These are phyloP conservation scores for Eupithecia pulchellata DNA, from an alignment of 2,888 invertebrate genomes.

Conservation along the genomic window DNA sequence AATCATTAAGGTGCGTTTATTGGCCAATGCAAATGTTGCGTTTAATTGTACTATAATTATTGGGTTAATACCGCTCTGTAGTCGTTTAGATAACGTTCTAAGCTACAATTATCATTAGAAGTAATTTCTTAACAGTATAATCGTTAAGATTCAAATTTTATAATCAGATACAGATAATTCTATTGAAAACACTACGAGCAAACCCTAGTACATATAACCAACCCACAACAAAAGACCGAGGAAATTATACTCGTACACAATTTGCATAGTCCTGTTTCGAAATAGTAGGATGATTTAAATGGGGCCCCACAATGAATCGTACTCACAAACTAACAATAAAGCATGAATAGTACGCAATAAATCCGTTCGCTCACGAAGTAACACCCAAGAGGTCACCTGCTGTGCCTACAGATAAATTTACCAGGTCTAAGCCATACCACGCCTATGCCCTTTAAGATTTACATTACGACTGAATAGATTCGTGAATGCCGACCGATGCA, in stretches of 20 bases:
- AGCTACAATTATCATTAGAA: conserved; percentile 12
- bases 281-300: conserved; percentile 53
- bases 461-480: conserved; percentile 73
- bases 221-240: conserved; percentile 18
- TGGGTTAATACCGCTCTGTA: conserved; percentile 25
- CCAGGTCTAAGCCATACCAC: conserved; percentile 58
- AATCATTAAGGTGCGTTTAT: conserved; percentile 63
- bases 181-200: neutral
- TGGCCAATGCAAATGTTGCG: conserved; percentile 54
- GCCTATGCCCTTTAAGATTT: conserved; percentile 80
- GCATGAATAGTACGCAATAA: conserved; percentile 62
- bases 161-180: conserved; percentile 6
- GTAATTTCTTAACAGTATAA: neutral
- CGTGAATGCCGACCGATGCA: conserved; percentile 61
- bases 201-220: conserved; percentile 11
- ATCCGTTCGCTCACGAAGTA: conserved; percentile 73
- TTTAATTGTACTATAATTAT: conserved; percentile 44
- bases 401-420: conserved; percentile 78
- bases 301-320: conserved; percentile 47
- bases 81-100: conserved; percentile 16
- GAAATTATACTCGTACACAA: conserved; percentile 20
- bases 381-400: conserved; percentile 80
- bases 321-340: conserved; percentile 45
- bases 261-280: conserved; percentile 42
- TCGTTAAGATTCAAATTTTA: neutral